phyloP scores from a whole-genome alignment of 2,113 vertebrate genomes.

The Strigops habroptila region DNA sequence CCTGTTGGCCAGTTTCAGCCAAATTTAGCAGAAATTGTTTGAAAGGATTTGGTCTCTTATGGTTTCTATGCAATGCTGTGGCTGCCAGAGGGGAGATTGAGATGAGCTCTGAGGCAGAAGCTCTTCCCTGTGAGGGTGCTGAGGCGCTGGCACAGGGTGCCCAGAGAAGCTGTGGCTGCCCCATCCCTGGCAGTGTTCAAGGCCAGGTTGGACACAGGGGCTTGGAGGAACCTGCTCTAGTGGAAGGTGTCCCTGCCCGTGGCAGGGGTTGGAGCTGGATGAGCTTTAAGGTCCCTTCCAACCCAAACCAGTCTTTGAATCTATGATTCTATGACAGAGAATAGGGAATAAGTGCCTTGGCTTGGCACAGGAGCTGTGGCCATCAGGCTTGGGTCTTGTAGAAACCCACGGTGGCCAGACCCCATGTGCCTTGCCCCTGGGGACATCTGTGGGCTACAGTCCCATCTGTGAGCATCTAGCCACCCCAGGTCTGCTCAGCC shows the following conservation, averaged over 20 bases:
- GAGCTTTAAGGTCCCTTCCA: neutral
- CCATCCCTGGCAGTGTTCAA: too few relatives aligned
- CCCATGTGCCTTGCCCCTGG: rapidly evolving
- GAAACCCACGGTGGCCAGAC: neutral
- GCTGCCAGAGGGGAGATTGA: neutral
- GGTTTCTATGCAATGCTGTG: neutral
- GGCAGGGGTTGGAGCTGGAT: neutral
- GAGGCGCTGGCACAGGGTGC: neutral
- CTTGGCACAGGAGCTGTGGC: neutral
- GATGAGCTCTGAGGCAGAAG: neutral
- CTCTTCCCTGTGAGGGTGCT: neutral
- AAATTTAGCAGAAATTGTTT: neutral
- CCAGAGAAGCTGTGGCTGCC: too few relatives aligned
- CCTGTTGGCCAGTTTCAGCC: rapidly evolving
- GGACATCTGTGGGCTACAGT: neutral
- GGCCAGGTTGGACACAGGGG: too few relatives aligned
- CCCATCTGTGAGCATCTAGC: rapidly evolving
- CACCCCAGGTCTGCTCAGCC: neutral
- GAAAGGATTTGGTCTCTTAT: rapidly evolving
- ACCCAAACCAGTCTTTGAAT: neutral
- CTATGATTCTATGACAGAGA: neutral
- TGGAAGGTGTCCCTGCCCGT: neutral
- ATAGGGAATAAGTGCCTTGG: neutral
- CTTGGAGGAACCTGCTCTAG: neutral
- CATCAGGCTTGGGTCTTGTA: rapidly evolving